Evolutionary conservation across 2,888 invertebrate genomes (phyloP), one percentile per base, ranked within the genome.

Genomic region (Xylocampa areola): DNA sequence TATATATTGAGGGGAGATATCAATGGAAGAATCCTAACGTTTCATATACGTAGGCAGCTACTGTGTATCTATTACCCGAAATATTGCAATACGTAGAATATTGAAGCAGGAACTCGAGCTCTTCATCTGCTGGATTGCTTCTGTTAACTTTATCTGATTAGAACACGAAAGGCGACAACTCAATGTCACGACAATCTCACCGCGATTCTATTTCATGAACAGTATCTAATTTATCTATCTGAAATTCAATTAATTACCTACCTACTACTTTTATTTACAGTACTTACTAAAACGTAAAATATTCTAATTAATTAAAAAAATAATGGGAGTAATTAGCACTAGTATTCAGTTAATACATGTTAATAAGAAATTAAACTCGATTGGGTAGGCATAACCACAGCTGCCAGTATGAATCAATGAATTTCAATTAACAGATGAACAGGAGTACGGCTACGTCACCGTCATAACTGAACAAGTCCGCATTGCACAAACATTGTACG

Each of bases 351-450:
- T 25, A 44, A 21, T 37, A 21, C 45, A 41, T 54, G 49, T 36
- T 54, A 37, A 63, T 54, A 53, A 54, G 23, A 8, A 36, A 43
- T 61, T 63, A 32, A 57, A 44, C 39, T 67, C 32, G 17, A 61
- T 54, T 30, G 40, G 11, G 19, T 55, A 52, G 29, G 39, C 45
- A 27, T 41, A 51, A 51, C 13, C 45, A 35, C 30, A 33, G 44
- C 43, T 21, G 29, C 27, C 27, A 29, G 45, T 49, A 62, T 74
- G 76, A 80, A 83, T 81, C 79, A 80, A 82, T 85, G 80, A 82
- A 85, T 84, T 84, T 77, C 79, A 86, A 81, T 86, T 76, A 81
- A 68, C 68, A 72, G 73, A 79, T 79, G 76, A 71, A 60, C 80
- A 75, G 68, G 68, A 77, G 70, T 69, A 68, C 58, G 61, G 57